A percentile compares a stretch with the other conserved stretches of the same genome.
Conservation (phyloP, 2,797 vertebrate species). For the Synanceia verrucosa region DNA sequence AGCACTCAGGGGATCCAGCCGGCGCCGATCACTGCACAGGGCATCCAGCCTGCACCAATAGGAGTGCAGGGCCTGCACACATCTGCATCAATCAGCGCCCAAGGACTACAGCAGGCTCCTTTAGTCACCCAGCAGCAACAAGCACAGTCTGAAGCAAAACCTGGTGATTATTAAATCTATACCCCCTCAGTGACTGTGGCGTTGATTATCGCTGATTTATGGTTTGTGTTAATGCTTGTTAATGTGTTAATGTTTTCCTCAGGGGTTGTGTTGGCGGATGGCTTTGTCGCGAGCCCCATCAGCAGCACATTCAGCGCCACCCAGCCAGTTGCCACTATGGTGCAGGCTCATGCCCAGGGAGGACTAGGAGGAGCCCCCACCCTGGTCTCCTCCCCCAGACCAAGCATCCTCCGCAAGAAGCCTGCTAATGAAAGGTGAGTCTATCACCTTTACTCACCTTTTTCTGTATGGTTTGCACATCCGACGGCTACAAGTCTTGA, state of each 20-base stretch:
- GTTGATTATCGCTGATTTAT: neutral
- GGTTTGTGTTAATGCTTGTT: constrained; percentile 5
- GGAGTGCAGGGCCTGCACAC: constrained; percentile 93
- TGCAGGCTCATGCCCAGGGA: constrained; percentile 92
- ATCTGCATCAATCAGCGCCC: constrained; percentile 86
- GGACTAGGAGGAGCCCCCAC: constrained; percentile 86
- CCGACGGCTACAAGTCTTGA: no score
- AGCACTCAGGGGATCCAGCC: constrained; percentile 93
- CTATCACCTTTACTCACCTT: neutral
- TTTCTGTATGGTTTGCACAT: neutral
- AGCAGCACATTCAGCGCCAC: constrained; percentile 90
- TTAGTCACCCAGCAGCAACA: constrained; percentile 85
- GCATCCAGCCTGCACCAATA: constrained; percentile 91
- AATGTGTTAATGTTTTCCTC: constrained; percentile 20
- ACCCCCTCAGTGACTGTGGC: neutral
- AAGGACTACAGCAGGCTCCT: constrained; percentile 90
- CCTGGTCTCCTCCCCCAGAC: constrained; percentile 93
- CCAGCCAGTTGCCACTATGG: constrained; percentile 91
- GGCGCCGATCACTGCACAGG: constrained; percentile 88
- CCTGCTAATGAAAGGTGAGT: constrained; percentile 92
- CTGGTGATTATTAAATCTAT: constrained; percentile 78
- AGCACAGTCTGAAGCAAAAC: constrained; percentile 87
- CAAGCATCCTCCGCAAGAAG: constrained; percentile 98
- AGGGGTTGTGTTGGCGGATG: constrained; percentile 93
- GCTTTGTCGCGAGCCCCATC: constrained; percentile 93